A percentile compares a stretch with the other conserved stretches of the same genome.
These are phyloP conservation scores for Hylaeus volcanicus DNA, from an alignment of 1,140 invertebrate species.

Conservation along the genomic window DNA sequence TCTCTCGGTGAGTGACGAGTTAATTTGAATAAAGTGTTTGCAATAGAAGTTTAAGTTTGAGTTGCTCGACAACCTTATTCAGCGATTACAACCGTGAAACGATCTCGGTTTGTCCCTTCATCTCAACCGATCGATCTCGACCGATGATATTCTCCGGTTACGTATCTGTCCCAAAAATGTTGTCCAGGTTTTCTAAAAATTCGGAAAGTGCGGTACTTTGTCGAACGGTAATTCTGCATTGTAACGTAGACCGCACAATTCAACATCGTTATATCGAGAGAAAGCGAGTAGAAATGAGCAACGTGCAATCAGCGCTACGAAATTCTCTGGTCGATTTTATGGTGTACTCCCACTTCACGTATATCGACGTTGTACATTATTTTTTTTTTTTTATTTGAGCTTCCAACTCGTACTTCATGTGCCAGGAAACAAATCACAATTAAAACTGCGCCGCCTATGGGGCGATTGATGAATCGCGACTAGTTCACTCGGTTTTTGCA, in stretches of 20 bases:
- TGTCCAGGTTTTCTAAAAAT: background rate
- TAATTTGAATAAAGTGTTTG: background rate
- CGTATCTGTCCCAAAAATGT: no score
- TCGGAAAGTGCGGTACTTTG: background rate
- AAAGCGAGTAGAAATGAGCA: background rate
- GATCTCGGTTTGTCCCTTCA: background rate
- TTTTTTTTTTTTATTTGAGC: background rate
- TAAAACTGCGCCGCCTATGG: background rate
- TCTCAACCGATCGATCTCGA: no score
- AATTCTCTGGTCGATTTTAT: background rate
- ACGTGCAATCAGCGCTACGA: background rate
- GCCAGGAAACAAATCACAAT: conserved; percentile 12
- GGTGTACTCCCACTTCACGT: no score
- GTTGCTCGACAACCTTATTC: no score
- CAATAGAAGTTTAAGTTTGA: background rate
- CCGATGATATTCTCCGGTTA: no score
- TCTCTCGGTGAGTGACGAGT: background rate
- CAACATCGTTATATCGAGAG: background rate
- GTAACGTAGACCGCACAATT: no score
- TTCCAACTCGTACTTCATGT: background rate
- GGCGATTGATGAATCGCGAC: background rate
- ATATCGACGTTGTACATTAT: background rate
- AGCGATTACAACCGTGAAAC: no score
- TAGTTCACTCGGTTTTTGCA: conserved; percentile 15
- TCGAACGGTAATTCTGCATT: background rate